Base-by-base conservation (phyloP, 2,888 invertebrate species). In the Hyppa rectilinea region DNA sequence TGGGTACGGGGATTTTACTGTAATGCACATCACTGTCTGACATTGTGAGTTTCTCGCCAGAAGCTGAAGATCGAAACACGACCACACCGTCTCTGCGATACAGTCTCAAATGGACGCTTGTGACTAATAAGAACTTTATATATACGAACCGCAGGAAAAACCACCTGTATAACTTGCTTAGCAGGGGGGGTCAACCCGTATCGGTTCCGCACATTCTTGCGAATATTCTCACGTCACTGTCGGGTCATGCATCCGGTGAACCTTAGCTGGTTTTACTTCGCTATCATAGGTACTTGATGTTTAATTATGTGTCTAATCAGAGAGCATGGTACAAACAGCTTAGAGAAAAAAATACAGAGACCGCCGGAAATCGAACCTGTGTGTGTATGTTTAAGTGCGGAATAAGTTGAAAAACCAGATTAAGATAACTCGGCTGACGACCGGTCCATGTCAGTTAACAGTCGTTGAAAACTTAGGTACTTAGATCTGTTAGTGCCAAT, bases 21-120 rank as follows among this genome's bases (percentile, higher is more conserved):
- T 80, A 77, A 58, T 80, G 80, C n/a, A 77, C 77, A 53, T 75
- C 77, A 63, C 43, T 43, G 7, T 76, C 76, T 2, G 75, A 59
- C 76, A 76, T 76, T 34, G 50, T 65, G 47, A 56, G 20, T 17
- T 45, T 47, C 23, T n/a, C 50, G 65, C 62, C 62, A 64, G 31
- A 50, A 34, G 53, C 20, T 53, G 38, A 9, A 34, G 23, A 29
- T 43, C 47, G 29, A 20, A 45, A 72, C 74, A 62, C 76, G 62
- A 56, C 67, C 26, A 36, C 64, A 61, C 56, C 61, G 75, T 38
- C 45, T 79, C 60, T 66, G 74, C 74, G 53, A 66, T 50, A 31
- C 45, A 50, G 5, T 43, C 61, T 23, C 74, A 74, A 74, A 77
- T 80, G 47, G 29, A 74, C 5, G 26, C 20, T 6, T 23, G 23